Evolutionary conservation across 2,797 vertebrate species (phyloP).

Genomic region (Crenuchus spilurus): DNA sequence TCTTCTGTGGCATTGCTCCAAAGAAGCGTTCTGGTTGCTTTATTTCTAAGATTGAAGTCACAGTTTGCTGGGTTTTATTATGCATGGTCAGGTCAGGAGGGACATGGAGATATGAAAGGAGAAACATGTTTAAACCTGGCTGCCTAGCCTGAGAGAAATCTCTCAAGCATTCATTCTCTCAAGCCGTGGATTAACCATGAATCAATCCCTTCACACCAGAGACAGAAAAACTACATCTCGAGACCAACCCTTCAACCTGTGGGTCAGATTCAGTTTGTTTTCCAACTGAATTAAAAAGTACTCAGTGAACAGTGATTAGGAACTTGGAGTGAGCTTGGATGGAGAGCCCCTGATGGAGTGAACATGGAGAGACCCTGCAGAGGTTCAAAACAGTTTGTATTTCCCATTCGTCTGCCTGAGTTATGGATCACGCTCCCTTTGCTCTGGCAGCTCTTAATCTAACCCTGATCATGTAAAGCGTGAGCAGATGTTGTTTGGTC

Average conservation of each 20-base stretch:
- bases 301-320: slow-evolving; percentile 10
- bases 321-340: slow-evolving; percentile 19
- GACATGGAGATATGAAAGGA: background rate
- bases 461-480: background rate
- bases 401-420: background rate
- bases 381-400: background rate
- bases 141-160: background rate
- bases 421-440: background rate
- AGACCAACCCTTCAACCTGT: slow-evolving; percentile 2
- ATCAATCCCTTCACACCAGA: slow-evolving; percentile 11
- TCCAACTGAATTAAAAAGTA: slow-evolving; percentile 22
- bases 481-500: background rate
- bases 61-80: too few species aligned
- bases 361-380: background rate
- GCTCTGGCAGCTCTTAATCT: background rate
- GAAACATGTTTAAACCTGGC: background rate
- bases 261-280: slow-evolving; percentile 12
- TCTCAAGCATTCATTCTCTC: slow-evolving; percentile 4
- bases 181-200: slow-evolving; percentile 24
- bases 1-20: too few species aligned
- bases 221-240: slow-evolving; percentile 23
- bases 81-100: too few species aligned
- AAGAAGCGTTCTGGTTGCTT: too few species aligned
- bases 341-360: background rate
- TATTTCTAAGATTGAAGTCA: too few species aligned